Evolutionary conservation across 2,797 vertebrate species (phyloP), one percentile per base, ranked within the genome.

Genomic region (Sus cebifrons): DNA sequence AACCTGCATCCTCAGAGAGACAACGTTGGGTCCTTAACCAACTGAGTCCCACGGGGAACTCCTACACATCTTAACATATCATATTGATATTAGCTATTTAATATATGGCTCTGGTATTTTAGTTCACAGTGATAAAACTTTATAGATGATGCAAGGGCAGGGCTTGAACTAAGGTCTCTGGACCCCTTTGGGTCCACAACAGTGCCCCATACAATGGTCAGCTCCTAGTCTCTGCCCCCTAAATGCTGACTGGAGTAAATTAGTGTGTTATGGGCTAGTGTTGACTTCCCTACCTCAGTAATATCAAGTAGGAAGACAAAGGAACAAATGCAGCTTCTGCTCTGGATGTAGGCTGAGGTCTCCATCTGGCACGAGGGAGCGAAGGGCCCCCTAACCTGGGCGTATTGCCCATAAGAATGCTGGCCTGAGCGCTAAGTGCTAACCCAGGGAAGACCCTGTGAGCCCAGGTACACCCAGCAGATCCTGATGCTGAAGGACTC

Each of bases 401-500:
- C n/a, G 75, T 25, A 85, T 65, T 91, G 29, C 60, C 86, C 54
- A 25, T 17, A 64, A 40, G 15, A 67, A 20, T 52, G 52, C 52
- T 91, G 73, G 14, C 67, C 60, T 32, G 62, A 67, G 7, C 32
- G 62, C 5, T 70, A 36, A 84, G 64, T 2, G 10, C 32, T 54
- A 25, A 62, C 70, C 58, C 23, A 54, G 15, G 25, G 70, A 83
- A 91, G 32, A 10, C 27, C 23, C 71, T 23, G 6, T 49, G 67
- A 85, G 16, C 75, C 83, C 62, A 89, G 60, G 79, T 13, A 77
- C 12, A 12, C 25, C 29, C 23, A 36, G 85, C 44, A 32, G 54
- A 60, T 85, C 81, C 91, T 73, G 68, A 95, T 25, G 68, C 60
- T 65, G 20, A 83, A 65, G 60, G 49, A 49, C 29, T 78, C 78